Base-by-base conservation (phyloP, 2,888 invertebrate genomes). In the Mesochorus sp. region DNA sequence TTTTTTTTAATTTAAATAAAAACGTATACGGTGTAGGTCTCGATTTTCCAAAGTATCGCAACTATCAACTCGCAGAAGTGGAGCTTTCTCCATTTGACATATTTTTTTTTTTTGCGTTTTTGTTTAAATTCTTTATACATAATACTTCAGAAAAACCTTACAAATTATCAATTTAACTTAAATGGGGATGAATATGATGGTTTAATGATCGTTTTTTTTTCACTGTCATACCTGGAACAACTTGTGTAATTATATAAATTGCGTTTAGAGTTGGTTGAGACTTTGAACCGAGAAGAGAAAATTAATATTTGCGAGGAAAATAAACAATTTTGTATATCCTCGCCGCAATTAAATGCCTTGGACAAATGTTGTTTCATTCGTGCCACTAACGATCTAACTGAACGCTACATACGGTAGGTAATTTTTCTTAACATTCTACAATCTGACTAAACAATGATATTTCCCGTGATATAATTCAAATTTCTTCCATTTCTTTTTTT, bases 61-160 rank as follows among this genome's bases (percentile, higher is more conserved):
- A 82, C 80, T 83, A 84, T 80, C 28, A 76, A 81, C 80, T 83
- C 80, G 39, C 26, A 55, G 67, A 66, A 53, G 55, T 39, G 55
- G 62, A 72, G 44, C 67, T 47, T 31, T 57, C n/a, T 59, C 37
- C 42, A 12, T 28, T 31, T 19, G 14, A 6, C 14, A n/a, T 72
- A 31, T 26, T 39, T 59, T 64, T 71, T 53, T 53, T 31, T 19
- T 61, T 24, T 17, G 53, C 55, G 31, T 28, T 39, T 51, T 76
- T 44, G 31, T 74, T 49, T 26, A 39, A 67, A 39, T 53, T 64
- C 6, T 57, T 62, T 55, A 64, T 72, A 71, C 67, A 74, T 86
- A 87, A 89, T 88, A 88, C 89, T 87, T 88, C 81, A 85, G 87
- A 89, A 85, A 81, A 87, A 85, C 79, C 83, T 85, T 82, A 86